A percentile compares a stretch with the other conserved stretches of the same genome.
Conservation (phyloP, 2,888 invertebrate species). For the Macrosiphum euphorbiae region DNA sequence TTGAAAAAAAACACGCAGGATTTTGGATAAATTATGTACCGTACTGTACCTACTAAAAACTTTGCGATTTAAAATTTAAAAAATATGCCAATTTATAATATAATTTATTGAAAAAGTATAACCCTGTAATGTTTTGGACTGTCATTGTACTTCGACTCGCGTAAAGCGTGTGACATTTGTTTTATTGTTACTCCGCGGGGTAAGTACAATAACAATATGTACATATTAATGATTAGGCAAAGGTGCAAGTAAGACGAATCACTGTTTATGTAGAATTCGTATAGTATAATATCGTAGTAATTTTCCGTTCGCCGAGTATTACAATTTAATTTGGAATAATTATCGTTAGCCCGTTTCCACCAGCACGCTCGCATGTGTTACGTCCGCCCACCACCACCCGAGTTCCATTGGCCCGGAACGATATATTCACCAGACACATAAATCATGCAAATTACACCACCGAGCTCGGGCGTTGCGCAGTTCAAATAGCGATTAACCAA, state of each 20-base stretch:
- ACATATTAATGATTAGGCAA: neutral
- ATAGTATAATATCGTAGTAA: neutral
- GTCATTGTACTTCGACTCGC: neutral
- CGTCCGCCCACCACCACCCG: conserved; percentile 19
- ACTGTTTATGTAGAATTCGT: neutral
- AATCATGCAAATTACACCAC: conserved; percentile 59
- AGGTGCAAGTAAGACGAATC: conserved; percentile 6
- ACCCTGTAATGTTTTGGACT: neutral
- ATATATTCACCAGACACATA: conserved; percentile 49
- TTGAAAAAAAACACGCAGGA: neutral
- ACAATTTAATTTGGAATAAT: conserved; percentile 39
- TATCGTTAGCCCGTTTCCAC: conserved; percentile 41
- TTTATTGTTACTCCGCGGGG: neutral
- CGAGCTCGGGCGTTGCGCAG: neutral
- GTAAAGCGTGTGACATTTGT: neutral
- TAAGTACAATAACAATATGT: no score
- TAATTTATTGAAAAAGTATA: neutral
- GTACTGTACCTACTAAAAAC: neutral
- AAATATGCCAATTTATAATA: neutral
- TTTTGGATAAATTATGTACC: neutral
- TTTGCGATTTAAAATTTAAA: neutral
- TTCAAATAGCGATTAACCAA: conserved; percentile 54
- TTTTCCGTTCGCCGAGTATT: neutral
- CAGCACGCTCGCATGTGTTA: conserved; percentile 44
- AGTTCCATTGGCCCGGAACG: conserved; percentile 29